These are phyloP conservation scores for Psittacula cyanocephala DNA, from an alignment of 2,113 vertebrate species.

Conservation along the genomic window DNA sequence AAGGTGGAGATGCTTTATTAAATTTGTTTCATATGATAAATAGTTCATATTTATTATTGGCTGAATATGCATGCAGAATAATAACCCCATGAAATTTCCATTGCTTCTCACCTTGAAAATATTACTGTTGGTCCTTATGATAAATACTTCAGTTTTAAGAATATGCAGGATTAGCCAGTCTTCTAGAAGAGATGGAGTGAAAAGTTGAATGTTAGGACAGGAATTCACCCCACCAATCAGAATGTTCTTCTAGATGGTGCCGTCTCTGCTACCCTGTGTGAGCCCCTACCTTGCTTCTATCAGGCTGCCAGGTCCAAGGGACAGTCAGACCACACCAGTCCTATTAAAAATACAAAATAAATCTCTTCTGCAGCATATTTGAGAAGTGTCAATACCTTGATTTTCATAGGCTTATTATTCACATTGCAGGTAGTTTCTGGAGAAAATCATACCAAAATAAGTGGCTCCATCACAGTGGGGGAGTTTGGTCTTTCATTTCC, in stretches of 20 bases:
- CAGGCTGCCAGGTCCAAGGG: background rate
- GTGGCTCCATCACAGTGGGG: slow-evolving; percentile 53
- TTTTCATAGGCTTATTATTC: slow-evolving; percentile 60
- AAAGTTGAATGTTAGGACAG: slow-evolving; percentile 29
- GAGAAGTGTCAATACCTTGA: slow-evolving; percentile 53
- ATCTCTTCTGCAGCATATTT: slow-evolving; percentile 9
- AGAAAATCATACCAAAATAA: slow-evolving; percentile 56
- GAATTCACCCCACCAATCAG: background rate
- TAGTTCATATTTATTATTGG: background rate
- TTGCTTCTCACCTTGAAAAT: slow-evolving; percentile 4
- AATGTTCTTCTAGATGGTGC: background rate
- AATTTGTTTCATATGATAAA: background rate
- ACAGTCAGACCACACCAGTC: slow-evolving; percentile 17
- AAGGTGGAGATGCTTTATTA: background rate
- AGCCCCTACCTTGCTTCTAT: background rate
- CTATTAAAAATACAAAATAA: slow-evolving; percentile 8
- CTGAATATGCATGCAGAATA: background rate
- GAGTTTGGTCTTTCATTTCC: slow-evolving; percentile 56
- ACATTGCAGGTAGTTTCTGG: slow-evolving; percentile 56
- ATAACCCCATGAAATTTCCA: background rate
- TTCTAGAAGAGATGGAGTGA: background rate
- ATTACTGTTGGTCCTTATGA: background rate
- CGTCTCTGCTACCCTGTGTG: background rate
- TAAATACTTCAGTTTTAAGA: slow-evolving; percentile 26
- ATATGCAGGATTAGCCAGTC: background rate